Evolutionary conservation across 1,140 invertebrate species (phyloP), one percentile per base, ranked within the genome.

Genomic region (Triops cancriformis): DNA sequence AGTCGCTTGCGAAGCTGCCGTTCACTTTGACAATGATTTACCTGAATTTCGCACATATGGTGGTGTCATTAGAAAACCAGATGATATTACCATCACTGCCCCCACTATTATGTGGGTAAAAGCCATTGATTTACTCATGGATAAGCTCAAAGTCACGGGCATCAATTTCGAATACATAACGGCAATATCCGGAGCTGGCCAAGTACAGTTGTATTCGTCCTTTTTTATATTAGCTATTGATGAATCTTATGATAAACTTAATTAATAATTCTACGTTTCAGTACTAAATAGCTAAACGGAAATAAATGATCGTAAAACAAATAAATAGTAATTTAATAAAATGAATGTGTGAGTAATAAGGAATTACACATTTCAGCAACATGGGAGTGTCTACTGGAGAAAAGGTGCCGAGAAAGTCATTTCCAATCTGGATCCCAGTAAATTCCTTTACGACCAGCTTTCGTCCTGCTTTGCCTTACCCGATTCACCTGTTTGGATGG

Each of bases 401-500:
- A 90, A 89, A 80, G 92, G 92, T 37, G 90, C 93, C 18, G 86
- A 88, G 76, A 81, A 87, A 23, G 87, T 88, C 0, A 85, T 98
- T 1, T 82, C 84, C 78, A 88, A 85, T 73, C 86, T 97, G 26
- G 87, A 93, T 80, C 85, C 93, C 0, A 87, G 88, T 11, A 89
- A 91, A 82, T 94, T 94, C 83, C 83, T 98, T 23, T 91, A 96
- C 85, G 89, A 92, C 73, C 94, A 98, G 85, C 85, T 98, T 14
- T 89, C 89, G 0, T 80, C 81, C 78, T 87, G 88, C 18, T 98
- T 98, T 85, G 90, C 92, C 14, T 81, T 94, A 1, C 84, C 87
- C 0, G 88, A 94, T 76, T 94, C 94, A n/a, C 97, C 97, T 0
- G 90, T 97, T 37, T 99, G 97, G 97, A 97, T 97, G 95, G 88